Evolutionary conservation across 2,888 invertebrate species (phyloP).

Genomic region (Bombylius major): DNA sequence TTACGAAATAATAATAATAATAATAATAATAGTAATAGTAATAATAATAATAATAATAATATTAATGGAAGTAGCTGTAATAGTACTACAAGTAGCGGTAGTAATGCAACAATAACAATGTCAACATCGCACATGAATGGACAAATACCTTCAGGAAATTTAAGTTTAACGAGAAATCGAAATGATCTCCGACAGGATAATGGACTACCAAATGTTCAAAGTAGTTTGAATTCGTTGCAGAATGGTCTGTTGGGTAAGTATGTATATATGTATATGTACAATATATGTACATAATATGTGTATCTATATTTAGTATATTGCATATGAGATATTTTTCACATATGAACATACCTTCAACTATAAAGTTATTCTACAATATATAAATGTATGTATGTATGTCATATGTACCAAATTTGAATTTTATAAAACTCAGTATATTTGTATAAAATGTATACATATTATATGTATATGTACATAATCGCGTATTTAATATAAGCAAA

Average conservation of each 20-base stretch:
- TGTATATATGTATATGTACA: not conserved
- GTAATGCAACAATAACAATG: constrained; percentile 3
- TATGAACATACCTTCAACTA: too few relatives aligned
- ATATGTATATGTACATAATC: too few relatives aligned
- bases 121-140: constrained; percentile 15
- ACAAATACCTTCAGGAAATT: constrained; percentile 16
- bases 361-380: too few relatives aligned
- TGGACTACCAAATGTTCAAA: constrained; percentile 34
- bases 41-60: constrained; percentile 13
- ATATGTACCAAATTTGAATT: too few relatives aligned
- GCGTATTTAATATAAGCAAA: too few relatives aligned
- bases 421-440: too few relatives aligned
- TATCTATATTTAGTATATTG: not conserved
- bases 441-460: too few relatives aligned
- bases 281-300: not conserved
- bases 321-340: not conserved
- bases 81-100: constrained; percentile 1
- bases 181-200: constrained; percentile 28
- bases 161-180: constrained; percentile 27
- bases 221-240: constrained; percentile 35
- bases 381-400: too few relatives aligned
- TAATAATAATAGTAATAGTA: not conserved
- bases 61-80: constrained; percentile 23
- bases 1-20: constrained; percentile 4
- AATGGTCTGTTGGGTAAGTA: constrained; percentile 23